Evolutionary conservation across 1,140 invertebrate species (phyloP).

Genomic region (Eupristina koningsbergeri): DNA sequence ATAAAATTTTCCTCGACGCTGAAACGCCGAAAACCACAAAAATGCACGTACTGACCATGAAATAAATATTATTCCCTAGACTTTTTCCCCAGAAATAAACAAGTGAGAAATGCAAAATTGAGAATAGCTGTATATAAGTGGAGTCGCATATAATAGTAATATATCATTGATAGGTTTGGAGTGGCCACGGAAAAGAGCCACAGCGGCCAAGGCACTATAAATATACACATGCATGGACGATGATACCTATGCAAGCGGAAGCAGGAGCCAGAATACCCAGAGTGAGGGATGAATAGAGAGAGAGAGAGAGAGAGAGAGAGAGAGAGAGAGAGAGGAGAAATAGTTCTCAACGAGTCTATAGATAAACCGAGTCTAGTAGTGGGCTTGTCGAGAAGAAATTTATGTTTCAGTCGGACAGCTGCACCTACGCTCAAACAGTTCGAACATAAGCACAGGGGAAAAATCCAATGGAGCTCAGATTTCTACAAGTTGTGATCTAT

Average conservation of each 20-base stretch:
- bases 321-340: conserved; percentile 9
- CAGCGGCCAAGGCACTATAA: conserved; percentile 12
- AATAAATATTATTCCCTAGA: background rate
- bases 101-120: background rate
- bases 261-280: conserved; percentile 7
- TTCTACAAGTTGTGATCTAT: background rate
- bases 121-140: no score
- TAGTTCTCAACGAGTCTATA: conserved; percentile 15
- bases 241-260: conserved; percentile 43
- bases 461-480: background rate
- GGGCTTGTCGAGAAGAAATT: conserved; percentile 37
- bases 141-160: no score
- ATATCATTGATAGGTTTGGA: background rate
- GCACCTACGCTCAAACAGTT: background rate
- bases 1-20: background rate
- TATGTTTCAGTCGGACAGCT: background rate
- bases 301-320: conserved; percentile 4
- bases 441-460: background rate
- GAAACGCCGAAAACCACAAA: background rate
- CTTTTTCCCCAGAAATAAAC: background rate
- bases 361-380: conserved; percentile 30
- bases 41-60: background rate
- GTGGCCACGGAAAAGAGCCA: background rate
- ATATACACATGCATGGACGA: conserved; percentile 16
- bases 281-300: background rate